Conservation (phyloP, 2,888 invertebrate species). For the Cordilura impudica region DNA sequence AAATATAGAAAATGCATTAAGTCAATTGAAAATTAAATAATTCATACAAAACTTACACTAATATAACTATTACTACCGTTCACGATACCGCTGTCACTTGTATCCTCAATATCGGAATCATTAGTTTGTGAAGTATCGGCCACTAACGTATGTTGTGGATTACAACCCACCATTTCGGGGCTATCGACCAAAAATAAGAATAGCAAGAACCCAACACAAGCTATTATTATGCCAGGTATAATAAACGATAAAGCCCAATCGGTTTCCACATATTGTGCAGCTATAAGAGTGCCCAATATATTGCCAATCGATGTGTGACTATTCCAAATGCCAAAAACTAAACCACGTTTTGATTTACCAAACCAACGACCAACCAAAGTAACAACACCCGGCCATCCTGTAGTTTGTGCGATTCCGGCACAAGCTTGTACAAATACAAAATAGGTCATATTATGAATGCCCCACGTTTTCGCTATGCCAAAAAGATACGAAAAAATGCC, state of each 20-base stretch:
- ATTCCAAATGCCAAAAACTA: conserved; percentile 98
- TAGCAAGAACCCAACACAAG: conserved; percentile 83
- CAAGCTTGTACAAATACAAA: conserved; percentile 91
- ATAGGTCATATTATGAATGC: conserved; percentile 89
- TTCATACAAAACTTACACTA: conserved; percentile 77
- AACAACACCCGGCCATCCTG: conserved; percentile 97
- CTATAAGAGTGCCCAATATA: conserved; percentile 93
- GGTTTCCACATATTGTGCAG: conserved; percentile 89
- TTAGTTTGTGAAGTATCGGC: conserved; percentile 49
- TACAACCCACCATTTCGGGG: conserved; percentile 85
- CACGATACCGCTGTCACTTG: conserved; percentile 53
- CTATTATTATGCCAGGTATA: conserved; percentile 92
- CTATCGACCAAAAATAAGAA: conserved; percentile 92
- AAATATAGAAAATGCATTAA: conserved; percentile 18
- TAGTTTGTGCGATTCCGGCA: conserved; percentile 93
- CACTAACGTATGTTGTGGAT: neutral
- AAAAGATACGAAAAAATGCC: conserved; percentile 92
- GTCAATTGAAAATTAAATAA: neutral
- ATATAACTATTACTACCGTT: conserved; percentile 53
- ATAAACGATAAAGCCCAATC: conserved; percentile 96
- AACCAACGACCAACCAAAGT: conserved; percentile 97
- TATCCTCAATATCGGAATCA: conserved; percentile 79
- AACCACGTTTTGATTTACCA: conserved; percentile 91
- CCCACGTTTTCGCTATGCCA: conserved; percentile 89
- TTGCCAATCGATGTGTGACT: conserved; percentile 98